phyloP scores from a whole-genome alignment of 1,140 invertebrate genomes.

The Notospermus geniculatus region DNA sequence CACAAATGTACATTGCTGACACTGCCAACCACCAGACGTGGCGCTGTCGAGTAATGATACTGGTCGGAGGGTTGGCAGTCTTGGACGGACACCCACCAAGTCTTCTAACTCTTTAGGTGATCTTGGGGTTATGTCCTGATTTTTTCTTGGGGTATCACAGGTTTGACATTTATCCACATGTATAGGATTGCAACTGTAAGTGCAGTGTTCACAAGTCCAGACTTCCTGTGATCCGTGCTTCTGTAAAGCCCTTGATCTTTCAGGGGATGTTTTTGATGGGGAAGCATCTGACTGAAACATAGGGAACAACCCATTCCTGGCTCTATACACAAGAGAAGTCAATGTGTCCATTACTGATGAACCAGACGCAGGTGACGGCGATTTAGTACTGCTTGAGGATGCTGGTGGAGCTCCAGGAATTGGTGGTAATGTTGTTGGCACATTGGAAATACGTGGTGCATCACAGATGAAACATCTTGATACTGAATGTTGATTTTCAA shows the following conservation, averaged over 20 bases:
- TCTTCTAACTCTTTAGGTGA: conserved; percentile 32
- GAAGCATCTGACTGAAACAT: background rate
- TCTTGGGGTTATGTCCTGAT: background rate
- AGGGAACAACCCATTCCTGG: background rate
- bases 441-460: no score
- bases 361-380: background rate
- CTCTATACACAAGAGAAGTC: background rate
- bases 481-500: no score
- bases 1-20: conserved; percentile 63
- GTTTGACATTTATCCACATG: conserved; percentile 30
- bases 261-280: no score
- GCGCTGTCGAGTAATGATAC: background rate
- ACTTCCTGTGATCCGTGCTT: conserved; percentile 20
- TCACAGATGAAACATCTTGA: no score
- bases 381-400: background rate
- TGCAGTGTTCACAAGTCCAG: conserved; percentile 40
- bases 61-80: conserved; percentile 71
- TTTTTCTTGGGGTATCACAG: conserved; percentile 26
- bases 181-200: conserved; percentile 36
- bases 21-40: conserved; percentile 55
- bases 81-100: conserved; percentile 71
- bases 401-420: background rate
- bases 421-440: no score
- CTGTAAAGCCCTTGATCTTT: background rate
- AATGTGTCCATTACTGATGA: background rate